Evolutionary conservation across 2,888 invertebrate species (phyloP).

Genomic region (Allygus modestus): DNA sequence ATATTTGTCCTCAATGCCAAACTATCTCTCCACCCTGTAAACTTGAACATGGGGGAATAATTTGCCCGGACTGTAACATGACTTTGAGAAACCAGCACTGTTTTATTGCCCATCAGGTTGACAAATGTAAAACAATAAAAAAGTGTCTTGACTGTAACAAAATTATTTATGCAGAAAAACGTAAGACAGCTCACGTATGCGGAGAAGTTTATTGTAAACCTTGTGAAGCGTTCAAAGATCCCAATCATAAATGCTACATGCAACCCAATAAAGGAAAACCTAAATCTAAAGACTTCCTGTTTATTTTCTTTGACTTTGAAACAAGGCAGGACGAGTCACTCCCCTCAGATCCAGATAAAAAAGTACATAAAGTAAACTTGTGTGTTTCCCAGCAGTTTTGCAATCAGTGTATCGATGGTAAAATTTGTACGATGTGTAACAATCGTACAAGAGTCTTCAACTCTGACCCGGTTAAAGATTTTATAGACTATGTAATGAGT

Average conservation of each 20-base stretch:
- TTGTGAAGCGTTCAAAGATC: conserved; percentile 59
- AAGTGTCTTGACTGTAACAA: conserved; percentile 57
- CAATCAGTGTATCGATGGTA: background rate
- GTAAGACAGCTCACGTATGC: conserved; percentile 58
- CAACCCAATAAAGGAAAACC: conserved; percentile 50
- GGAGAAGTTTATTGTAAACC: conserved; percentile 61
- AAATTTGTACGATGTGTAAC: background rate
- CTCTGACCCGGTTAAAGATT: background rate
- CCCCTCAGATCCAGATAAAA: conserved; percentile 12
- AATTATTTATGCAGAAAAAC: background rate
- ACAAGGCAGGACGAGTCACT: conserved; percentile 64
- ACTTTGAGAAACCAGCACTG: conserved; percentile 12
- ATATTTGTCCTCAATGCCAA: conserved; percentile 14
- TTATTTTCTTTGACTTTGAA: conserved; percentile 69
- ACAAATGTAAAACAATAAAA: conserved; percentile 7
- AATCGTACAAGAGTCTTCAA: conserved; percentile 27
- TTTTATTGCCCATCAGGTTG: conserved; percentile 11
- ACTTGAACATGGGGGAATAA: background rate
- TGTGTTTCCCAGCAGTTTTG: conserved; percentile 44
- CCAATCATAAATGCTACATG: conserved; percentile 57
- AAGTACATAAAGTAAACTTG: conserved; percentile 29
- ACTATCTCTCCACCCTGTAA: conserved; percentile 35
- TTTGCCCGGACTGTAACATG: conserved; percentile 1
- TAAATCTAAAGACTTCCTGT: conserved; percentile 61
- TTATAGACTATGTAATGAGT: conserved; percentile 25